A percentile compares a stretch with the other conserved stretches of the same genome.
Evolutionary conservation across 2,797 vertebrate genomes (phyloP).

Genomic region (Malurus splendens): DNA sequence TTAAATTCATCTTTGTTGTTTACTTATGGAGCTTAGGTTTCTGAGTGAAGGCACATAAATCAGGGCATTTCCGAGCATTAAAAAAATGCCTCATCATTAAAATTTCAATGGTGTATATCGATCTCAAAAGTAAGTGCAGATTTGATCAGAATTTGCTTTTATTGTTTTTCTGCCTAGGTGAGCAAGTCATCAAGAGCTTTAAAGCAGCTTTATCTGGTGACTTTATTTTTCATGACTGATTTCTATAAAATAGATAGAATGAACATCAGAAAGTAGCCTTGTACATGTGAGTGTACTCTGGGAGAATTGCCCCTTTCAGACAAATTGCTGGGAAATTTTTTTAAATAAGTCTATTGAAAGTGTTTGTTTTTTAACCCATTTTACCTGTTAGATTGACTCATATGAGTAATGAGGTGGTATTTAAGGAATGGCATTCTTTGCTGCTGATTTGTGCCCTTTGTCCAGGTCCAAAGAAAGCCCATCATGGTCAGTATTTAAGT

Average conservation of each 20-base stretch:
- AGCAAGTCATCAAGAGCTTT: neutral
- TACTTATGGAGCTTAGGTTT: neutral
- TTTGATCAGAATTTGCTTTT: neutral
- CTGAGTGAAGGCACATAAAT: neutral
- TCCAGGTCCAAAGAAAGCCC: neutral
- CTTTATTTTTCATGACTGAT: neutral
- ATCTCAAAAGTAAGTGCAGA: neutral
- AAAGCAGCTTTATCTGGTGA: neutral
- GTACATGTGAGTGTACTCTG: neutral
- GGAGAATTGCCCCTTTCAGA: neutral
- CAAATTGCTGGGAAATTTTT: neutral
- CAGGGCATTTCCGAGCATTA: neutral
- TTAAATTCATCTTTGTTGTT: neutral
- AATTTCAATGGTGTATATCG: neutral
- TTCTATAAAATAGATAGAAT: neutral
- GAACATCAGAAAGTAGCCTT: neutral
- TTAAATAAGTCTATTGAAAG: neutral
- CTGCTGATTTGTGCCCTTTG: neutral
- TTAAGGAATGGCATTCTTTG: neutral
- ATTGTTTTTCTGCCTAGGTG: neutral
- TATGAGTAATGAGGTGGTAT: neutral
- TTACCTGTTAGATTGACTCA: neutral
- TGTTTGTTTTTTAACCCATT: neutral
- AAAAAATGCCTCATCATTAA: neutral
- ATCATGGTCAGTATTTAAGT: neutral